Base-by-base conservation (phyloP, 2,113 vertebrate genomes). In the Patagioenas fasciata region DNA sequence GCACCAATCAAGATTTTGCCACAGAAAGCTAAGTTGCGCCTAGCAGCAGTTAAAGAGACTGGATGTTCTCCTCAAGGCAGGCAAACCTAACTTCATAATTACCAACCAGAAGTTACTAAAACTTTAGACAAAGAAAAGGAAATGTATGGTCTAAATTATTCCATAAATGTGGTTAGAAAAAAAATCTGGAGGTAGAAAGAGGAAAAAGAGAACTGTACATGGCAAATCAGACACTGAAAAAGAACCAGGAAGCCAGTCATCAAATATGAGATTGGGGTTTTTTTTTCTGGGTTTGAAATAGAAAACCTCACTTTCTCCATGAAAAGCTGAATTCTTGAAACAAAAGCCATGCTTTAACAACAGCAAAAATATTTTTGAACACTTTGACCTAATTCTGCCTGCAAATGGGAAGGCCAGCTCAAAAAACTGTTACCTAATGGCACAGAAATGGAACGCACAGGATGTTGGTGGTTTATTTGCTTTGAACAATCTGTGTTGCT, bases 241-340 rank as follows among this genome's bases (percentile, higher is more conserved):
- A 58, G 36, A 72, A 58, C 5, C 13, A 56, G 40, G 25, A 77
- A 32, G 40, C 9, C 31, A 57, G 48, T 23, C 31, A 42, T 6
- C 2, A 2, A 75, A 40, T 21, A 78, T 13, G 58, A 65, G 23
- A 44, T 18, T 13, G 25, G 17, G 3, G 0, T 6, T 20, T 58
- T 84, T 84, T 90, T 58, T 51, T 5, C 10, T 51, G 32, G 14
- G 13, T 85, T 73, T 60, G n/a, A 47, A 51, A 71, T 72, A 78
- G 9, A 44, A 8, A 44, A 2, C 9, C 32, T 79, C 26, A n/a
- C 13, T 51, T 72, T 53, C 15, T 60, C 24, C 51, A 53, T 29
- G 21, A 79, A 34, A 5, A 77, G 16, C 19, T n/a, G 44, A 72
- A 51, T 79, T 79, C 66, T 47, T 47, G 23, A 53, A 72, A 85